A percentile compares a stretch with the other conserved stretches of the same genome.
phyloP scores from a whole-genome alignment of 2,113 vertebrate species.

The Nothobranchius kuhntae region DNA sequence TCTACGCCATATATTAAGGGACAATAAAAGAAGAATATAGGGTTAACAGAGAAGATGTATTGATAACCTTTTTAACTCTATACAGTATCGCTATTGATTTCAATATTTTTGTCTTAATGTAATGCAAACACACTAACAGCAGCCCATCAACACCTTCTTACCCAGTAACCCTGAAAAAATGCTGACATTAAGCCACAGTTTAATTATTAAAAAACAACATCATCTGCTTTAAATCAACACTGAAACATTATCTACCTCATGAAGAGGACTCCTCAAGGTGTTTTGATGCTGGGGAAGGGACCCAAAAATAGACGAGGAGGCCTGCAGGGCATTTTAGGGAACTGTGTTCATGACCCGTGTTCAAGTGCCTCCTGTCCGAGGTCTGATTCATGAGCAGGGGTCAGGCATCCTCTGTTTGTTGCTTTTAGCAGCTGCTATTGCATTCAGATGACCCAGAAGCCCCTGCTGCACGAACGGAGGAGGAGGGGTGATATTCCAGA shows the following conservation, averaged over 20 bases:
- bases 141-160: conserved; percentile 32
- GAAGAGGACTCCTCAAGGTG: conserved; percentile 16
- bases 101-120: too few species aligned
- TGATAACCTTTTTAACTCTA: too few species aligned
- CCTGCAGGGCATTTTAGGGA: conserved; percentile 29
- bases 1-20: too few species aligned
- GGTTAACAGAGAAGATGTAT: too few species aligned
- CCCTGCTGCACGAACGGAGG: conserved; percentile 12
- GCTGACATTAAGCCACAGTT: too few species aligned
- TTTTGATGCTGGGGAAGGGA: conserved; percentile 26
- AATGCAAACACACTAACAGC: conserved; percentile 49
- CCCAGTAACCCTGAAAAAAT: conserved; percentile 9
- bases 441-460: conserved; percentile 58
- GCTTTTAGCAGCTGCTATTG: conserved; percentile 75
- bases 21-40: too few species aligned
- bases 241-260: conserved; percentile 20
- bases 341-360: conserved; percentile 41
- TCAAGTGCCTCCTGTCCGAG: conserved; percentile 55
- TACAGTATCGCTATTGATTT: too few species aligned
- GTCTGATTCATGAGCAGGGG: conserved; percentile 62
- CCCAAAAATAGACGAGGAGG: conserved; percentile 46
- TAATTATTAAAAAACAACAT: not conserved
- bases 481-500: conserved; percentile 5
- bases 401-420: conserved; percentile 68
- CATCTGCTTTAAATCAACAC: conserved; percentile 28